Conservation (phyloP, 2,888 invertebrate species). For the Kuschelorhynchus macadamiae region DNA sequence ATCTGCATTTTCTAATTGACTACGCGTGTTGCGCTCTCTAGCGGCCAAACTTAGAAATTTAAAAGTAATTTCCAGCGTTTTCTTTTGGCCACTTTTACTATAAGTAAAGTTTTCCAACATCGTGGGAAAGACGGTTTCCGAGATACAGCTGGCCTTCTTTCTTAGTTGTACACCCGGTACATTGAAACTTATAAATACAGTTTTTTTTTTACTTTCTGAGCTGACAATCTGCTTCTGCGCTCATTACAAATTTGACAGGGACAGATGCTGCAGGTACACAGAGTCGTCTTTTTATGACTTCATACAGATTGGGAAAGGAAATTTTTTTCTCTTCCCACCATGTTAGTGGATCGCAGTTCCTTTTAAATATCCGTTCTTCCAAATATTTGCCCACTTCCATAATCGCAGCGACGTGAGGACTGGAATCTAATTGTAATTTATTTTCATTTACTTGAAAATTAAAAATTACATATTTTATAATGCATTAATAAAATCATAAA, state of each 20-base stretch:
- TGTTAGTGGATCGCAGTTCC: slow-evolving; percentile 8
- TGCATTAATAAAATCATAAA: slow-evolving; percentile 13
- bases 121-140: no score
- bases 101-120: no score
- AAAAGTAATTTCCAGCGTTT: no score
- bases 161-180: no score
- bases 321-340: slow-evolving; percentile 22
- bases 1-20: no score
- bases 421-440: slow-evolving; percentile 10
- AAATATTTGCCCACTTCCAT: slow-evolving; percentile 29
- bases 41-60: no score
- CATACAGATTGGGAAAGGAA: slow-evolving; percentile 24
- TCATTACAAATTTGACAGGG: slow-evolving; percentile 17
- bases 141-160: no score
- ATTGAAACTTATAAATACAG: slow-evolving; percentile 19
- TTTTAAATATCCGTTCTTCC: slow-evolving; percentile 15
- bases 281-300: slow-evolving; percentile 18
- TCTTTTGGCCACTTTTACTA: no score
- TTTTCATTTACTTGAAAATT: slow-evolving; percentile 11
- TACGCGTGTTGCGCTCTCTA: no score
- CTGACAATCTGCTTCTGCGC: slow-evolving; percentile 21
- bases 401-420: slow-evolving; percentile 18
- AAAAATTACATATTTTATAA: background rate
- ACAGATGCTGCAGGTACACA: background rate
- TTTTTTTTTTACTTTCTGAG: slow-evolving; percentile 13